Base-by-base conservation (phyloP, 2,113 vertebrate species). In the Oreotrochilus melanogaster region DNA sequence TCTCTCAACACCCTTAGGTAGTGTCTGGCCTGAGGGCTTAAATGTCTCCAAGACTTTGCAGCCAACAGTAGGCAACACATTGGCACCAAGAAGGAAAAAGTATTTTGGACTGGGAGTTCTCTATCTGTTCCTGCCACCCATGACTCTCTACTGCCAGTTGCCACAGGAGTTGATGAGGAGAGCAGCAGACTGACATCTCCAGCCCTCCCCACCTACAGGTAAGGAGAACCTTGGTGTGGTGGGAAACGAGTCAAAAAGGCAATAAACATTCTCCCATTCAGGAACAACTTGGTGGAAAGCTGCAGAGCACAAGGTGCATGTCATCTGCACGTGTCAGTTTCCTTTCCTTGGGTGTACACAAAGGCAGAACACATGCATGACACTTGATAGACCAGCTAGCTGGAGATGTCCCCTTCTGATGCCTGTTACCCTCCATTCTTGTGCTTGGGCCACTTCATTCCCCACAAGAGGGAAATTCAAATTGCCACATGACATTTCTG, bases 241-340 rank as follows among this genome's bases (percentile, higher is more conserved):
- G 21, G 33, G 12, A 69, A 57, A 45, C 4, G 18, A 45, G 8
- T 39, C 53, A 47, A 61, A 67, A 72, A 56, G 5, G 10, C 17
- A 10, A 33, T 27, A 4, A 33, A 30, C 45, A 21, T 50, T 75
- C 37, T 39, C 67, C 0, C 0, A 0, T 18, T 33, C 50, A 47
- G 27, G 45, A 61, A 31, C 4, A 50, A 18, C 18, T 7, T 23
- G 11, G 43, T 33, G 30, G 25, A 43, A 86, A 91, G 45, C 27
- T 50, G 37, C 35, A 27, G 7, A 62, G 54, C 28, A 51, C 27
- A 54, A 81, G 27, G 21, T 2, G 2, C 11, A 5, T 48, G 22
- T 42, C 23, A 51, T 51, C 14, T 6, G n/a, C 69, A 78, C 27
- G 39, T 11, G 12, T 39, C 39, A 81, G 30, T 25, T 35, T 60